Base-by-base conservation (phyloP, 2,888 invertebrate species). In the Galerucella calmariensis region DNA sequence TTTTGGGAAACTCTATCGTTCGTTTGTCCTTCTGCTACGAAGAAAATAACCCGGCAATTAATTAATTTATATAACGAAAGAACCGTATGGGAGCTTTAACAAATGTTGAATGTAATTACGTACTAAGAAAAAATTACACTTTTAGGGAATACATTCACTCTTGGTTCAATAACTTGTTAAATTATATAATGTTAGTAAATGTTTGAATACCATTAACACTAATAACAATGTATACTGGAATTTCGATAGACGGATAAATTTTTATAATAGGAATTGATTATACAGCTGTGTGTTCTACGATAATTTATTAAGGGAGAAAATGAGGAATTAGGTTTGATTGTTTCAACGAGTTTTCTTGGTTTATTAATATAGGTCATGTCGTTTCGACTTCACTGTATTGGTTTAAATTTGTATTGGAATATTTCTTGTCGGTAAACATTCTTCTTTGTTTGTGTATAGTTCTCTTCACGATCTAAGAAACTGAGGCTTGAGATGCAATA, bases 161-260 rank as follows among this genome's bases (percentile, higher is more conserved):
- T 51, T 51, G 12, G 12, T 12, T 51, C 2, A n/a, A 51, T 14
- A 51, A 51, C 5, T 51, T 35, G 51, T 14, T 51, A n/a, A 51
- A 51, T 51, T 51, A 51, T 51, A 51, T 51, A 51, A 51, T 51
- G n/a, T 51, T n/a, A 2, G 51, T 14, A 51, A 48, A 14, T 51
- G 51, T 51, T 51, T 51, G 51, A 51, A 51, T 51, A n/a, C 51
- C 51, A 51, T 51, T 51, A 51, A 51, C 51, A 14, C n/a, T n/a
- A 51, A 51, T 51, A 51, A 51, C 51, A 51, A 51, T 14, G 51
- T 51, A 51, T 51, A 51, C n/a, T n/a, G n/a, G 14, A 6, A 51
- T 4, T 51, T 51, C 51, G 51, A 14, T n/a, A n/a, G n/a, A 14
- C 14, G n/a, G 51, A 51, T 14, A 14, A 4, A 51, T 51, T 51